phyloP scores from a whole-genome alignment of 1,140 invertebrate species.

The Dendrolimus kikuchii region DNA sequence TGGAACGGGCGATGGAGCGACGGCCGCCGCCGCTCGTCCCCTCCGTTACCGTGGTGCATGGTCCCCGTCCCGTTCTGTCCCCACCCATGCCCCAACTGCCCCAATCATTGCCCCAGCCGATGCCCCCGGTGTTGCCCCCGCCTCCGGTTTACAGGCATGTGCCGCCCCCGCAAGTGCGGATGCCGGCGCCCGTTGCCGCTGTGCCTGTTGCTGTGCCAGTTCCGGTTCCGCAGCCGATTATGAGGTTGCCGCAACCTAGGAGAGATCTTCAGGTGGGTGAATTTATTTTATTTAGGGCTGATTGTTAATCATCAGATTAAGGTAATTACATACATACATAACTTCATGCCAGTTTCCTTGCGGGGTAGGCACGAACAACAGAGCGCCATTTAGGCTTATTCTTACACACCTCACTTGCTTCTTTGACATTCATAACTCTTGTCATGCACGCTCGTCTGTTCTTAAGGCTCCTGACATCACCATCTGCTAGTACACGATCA shows the following conservation, averaged over 20 bases:
- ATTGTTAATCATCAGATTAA: not conserved
- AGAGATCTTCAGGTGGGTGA: slow-evolving; percentile 55
- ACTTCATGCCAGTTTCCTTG: no score
- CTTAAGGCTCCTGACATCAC: no score
- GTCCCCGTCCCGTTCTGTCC: slow-evolving; percentile 22
- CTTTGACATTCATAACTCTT: no score
- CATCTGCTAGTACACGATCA: no score
- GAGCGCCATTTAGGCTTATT: no score
- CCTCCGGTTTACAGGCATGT: slow-evolving; percentile 30
- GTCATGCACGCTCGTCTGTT: no score
- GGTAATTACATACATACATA: no score
- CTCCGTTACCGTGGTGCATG: slow-evolving; percentile 38
- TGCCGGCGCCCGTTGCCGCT: slow-evolving; percentile 34
- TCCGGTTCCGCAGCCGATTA: slow-evolving; percentile 32
- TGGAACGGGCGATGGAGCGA: slow-evolving; percentile 41
- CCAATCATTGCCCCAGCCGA: slow-evolving; percentile 5
- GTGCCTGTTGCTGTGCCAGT: slow-evolving; percentile 11
- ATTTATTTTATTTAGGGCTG: slow-evolving; percentile 1
- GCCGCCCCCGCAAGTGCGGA: slow-evolving; percentile 36
- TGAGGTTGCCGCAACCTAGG: slow-evolving; percentile 44
- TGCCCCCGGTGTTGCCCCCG: slow-evolving; percentile 24
- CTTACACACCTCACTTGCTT: no score
- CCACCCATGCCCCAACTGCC: slow-evolving; percentile 1
- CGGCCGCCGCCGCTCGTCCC: slow-evolving; percentile 40
- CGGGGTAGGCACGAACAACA: no score